phyloP scores from a whole-genome alignment of 1,140 invertebrate species.

The Palaemon carinicauda region DNA sequence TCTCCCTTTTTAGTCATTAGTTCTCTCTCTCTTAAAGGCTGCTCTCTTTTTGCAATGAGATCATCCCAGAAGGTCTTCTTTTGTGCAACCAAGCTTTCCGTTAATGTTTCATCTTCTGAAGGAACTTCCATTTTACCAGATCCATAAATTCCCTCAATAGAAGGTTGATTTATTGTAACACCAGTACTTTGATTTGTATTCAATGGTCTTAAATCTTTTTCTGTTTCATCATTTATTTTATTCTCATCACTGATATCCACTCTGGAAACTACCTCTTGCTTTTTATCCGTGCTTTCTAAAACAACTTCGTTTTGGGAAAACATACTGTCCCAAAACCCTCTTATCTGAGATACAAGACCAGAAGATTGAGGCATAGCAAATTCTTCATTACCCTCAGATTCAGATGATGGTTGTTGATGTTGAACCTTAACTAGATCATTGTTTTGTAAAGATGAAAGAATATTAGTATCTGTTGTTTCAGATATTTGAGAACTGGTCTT shows the following conservation, averaged over 20 bases:
- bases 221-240: not conserved
- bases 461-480: no score
- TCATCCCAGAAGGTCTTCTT: slow-evolving; percentile 48
- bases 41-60: not conserved
- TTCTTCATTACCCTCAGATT: no score
- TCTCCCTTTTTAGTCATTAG: not conserved
- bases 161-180: not conserved
- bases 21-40: not conserved
- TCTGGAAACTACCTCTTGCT: no score
- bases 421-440: no score
- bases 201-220: not conserved
- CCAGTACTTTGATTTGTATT: not conserved
- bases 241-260: not conserved
- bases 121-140: not conserved
- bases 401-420: no score
- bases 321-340: slow-evolving; percentile 8
- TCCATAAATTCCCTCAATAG: not conserved
- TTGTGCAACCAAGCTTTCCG: slow-evolving; percentile 26
- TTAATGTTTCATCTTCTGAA: not conserved
- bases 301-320: not conserved
- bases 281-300: no score
- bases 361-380: not conserved
- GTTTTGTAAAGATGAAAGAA: no score
- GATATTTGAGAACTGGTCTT: no score
- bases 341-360: not conserved